Evolutionary conservation across 2,888 invertebrate genomes (phyloP).

Genomic region (Dugesia japonica): DNA sequence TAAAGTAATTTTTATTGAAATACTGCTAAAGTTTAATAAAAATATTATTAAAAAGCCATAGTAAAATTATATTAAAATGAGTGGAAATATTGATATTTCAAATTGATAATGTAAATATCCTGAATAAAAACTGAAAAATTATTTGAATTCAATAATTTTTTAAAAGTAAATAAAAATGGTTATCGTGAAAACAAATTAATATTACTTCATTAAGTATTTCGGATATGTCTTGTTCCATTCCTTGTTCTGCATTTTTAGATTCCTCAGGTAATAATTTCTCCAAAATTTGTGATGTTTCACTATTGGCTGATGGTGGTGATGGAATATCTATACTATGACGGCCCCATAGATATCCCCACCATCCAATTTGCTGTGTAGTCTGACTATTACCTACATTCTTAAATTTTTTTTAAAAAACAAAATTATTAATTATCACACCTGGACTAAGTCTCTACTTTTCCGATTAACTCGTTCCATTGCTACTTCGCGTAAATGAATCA

Average conservation of each 20-base stretch:
- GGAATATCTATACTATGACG: background rate
- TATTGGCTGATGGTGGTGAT: background rate
- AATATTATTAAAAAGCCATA: too few relatives aligned
- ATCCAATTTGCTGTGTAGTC: background rate
- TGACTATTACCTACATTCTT: background rate
- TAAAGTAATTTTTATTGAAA: too few relatives aligned
- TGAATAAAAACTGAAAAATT: too few relatives aligned
- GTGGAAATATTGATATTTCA: too few relatives aligned
- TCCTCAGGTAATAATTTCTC: background rate
- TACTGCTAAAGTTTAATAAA: too few relatives aligned
- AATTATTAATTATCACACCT: background rate
- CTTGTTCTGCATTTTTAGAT: background rate
- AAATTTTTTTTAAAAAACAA: background rate
- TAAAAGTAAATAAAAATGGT: too few relatives aligned
- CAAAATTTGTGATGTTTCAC: background rate
- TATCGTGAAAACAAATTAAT: background rate
- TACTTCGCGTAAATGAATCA: conserved; percentile 63
- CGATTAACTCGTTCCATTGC: conserved; percentile 45
- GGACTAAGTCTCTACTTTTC: background rate
- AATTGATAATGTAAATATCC: too few relatives aligned
- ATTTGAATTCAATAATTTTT: too few relatives aligned
- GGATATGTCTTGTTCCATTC: background rate
- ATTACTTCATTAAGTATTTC: background rate
- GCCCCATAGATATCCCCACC: background rate
- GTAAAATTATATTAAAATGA: too few relatives aligned